A percentile compares a stretch with the other conserved stretches of the same genome.
These are phyloP conservation scores for Bilobella aurantiaca DNA, from an alignment of 1,140 invertebrate species.

Conservation along the genomic window DNA sequence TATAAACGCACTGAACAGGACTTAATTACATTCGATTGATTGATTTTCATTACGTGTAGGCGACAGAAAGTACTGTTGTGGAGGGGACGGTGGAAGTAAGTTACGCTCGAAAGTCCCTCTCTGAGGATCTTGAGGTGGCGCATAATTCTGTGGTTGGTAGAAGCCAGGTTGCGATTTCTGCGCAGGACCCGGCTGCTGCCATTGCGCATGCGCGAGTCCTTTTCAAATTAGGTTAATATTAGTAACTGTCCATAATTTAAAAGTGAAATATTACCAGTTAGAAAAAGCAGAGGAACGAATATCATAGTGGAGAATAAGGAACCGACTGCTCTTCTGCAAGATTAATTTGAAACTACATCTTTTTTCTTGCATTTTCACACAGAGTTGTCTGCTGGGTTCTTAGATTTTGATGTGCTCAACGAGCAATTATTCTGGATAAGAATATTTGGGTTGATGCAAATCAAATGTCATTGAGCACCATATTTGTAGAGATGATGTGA, in stretches of 20 bases:
- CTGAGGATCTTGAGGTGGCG: no score
- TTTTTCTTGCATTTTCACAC: not conserved
- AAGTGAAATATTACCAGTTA: not conserved
- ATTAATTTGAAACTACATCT: no score
- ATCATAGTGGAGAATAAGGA: not conserved
- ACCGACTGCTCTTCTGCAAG: no score
- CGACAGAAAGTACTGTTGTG: not conserved
- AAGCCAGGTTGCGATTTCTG: no score
- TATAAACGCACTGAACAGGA: not conserved
- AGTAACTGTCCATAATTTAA: not conserved
- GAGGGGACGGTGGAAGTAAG: not conserved
- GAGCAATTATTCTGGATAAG: no score
- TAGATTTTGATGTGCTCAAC: no score
- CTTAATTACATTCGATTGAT: no score
- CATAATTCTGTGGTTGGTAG: not conserved
- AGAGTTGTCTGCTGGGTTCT: no score
- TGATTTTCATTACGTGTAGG: not conserved
- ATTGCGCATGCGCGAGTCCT: not conserved
- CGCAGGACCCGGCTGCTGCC: no score
- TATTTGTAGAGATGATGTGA: not conserved
- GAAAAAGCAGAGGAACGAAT: not conserved
- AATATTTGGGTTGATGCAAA: no score
- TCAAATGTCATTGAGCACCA: not conserved
- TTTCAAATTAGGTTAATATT: not conserved
- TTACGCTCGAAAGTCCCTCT: no score